A percentile compares a stretch with the other conserved stretches of the same genome.
Evolutionary conservation across 2,888 invertebrate genomes (phyloP).

Genomic region (Argyresthia goedartella): DNA sequence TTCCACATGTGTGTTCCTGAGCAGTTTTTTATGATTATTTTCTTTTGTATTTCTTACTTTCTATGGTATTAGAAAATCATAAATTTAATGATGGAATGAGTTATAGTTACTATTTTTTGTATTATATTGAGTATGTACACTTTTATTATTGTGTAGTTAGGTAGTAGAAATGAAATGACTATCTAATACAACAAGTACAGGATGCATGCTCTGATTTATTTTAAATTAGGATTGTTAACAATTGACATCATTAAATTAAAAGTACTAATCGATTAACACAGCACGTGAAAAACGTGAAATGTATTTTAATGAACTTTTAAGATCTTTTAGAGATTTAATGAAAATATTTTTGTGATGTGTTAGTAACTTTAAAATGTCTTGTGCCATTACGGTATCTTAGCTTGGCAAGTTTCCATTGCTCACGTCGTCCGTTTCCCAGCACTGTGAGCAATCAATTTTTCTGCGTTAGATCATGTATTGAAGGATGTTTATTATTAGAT

Average conservation of each 20-base stretch:
- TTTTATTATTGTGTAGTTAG: constrained; percentile 48
- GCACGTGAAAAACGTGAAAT: not conserved
- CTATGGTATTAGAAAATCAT: constrained; percentile 37
- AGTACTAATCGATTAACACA: constrained; percentile 9
- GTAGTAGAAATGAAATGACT: constrained; percentile 23
- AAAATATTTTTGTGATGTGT: not conserved
- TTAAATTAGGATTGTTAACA: constrained; percentile 22
- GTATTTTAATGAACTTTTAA: not conserved
- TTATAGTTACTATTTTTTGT: constrained; percentile 38
- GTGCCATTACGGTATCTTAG: not conserved
- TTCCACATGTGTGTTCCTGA: constrained; percentile 51
- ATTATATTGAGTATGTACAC: constrained; percentile 48
- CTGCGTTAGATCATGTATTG: too few relatives aligned
- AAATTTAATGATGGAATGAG: constrained; percentile 43
- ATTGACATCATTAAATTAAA: constrained; percentile 20
- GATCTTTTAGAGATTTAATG: not conserved
- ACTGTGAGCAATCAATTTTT: too few relatives aligned
- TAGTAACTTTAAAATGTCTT: not conserved
- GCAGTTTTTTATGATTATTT: constrained; percentile 37
- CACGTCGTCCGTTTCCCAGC: too few relatives aligned
- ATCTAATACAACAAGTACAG: constrained; percentile 24
- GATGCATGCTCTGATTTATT: constrained; percentile 25
- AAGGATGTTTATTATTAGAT: too few relatives aligned
- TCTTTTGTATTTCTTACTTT: constrained; percentile 24
- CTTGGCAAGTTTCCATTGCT: not conserved